These are phyloP conservation scores for Tragelaphus oryx DNA, from an alignment of 2,797 vertebrate genomes.

Conservation along the genomic window DNA sequence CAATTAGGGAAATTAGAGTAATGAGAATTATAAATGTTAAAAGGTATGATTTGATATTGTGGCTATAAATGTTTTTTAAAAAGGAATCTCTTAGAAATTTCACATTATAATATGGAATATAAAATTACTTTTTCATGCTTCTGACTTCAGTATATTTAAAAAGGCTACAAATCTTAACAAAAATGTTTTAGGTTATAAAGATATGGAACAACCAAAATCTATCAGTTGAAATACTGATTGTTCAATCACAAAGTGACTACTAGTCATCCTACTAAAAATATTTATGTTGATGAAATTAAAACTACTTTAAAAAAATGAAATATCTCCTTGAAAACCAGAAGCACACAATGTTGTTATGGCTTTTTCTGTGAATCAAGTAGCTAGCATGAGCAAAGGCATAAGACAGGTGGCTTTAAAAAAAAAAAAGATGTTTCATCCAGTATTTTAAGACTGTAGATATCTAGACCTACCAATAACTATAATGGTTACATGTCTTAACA, in stretches of 20 bases:
- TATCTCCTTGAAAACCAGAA: background rate
- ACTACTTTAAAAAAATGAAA: background rate
- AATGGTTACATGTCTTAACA: background rate
- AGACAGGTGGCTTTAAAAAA: background rate
- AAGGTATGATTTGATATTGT: background rate
- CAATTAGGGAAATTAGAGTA: background rate
- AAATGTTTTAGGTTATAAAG: background rate
- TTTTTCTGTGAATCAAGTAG: conserved; percentile 20
- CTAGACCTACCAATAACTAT: background rate
- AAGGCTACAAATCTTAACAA: background rate
- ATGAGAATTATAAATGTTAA: conserved; percentile 14
- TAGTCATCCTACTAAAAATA: background rate
- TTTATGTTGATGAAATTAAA: background rate
- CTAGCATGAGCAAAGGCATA: background rate
- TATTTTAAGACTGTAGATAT: background rate
- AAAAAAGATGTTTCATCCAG: background rate
- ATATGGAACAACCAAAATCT: background rate
- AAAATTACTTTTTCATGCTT: conserved; percentile 7
- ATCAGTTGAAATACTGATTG: background rate
- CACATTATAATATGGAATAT: background rate
- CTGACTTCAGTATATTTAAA: background rate
- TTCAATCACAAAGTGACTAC: conserved; percentile 11
- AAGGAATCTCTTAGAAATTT: background rate
- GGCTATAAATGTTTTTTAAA: background rate
- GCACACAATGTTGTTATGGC: background rate